phyloP scores from a whole-genome alignment of 2,113 vertebrate genomes.

The Dermatemys mawii region DNA sequence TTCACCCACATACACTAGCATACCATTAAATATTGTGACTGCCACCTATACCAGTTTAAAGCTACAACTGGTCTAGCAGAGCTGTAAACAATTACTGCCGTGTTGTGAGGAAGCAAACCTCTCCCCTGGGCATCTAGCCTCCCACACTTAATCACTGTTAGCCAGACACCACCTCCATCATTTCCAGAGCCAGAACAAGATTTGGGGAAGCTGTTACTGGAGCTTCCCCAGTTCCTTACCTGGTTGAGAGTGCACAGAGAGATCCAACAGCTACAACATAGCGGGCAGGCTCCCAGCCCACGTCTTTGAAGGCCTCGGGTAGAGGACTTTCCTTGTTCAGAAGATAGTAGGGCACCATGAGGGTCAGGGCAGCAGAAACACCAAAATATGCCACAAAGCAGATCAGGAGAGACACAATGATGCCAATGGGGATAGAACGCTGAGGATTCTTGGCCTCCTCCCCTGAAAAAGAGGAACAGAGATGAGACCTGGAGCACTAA shows the following conservation, averaged over 20 bases:
- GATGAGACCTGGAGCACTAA: no score
- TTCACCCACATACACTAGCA: neutral
- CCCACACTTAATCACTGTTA: neutral
- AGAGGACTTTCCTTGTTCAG: conserved; percentile 89
- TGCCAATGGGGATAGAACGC: conserved; percentile 92
- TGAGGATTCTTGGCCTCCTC: conserved; percentile 96
- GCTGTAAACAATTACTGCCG: neutral
- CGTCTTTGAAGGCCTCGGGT: conserved; percentile 88
- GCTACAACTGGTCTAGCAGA: neutral
- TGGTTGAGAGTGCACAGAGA: conserved; percentile 95
- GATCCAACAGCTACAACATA: conserved; percentile 93
- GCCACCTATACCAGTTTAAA: neutral
- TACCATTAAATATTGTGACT: neutral
- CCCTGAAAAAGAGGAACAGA: conserved; percentile 75
- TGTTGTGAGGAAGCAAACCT: neutral
- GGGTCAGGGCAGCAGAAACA: conserved; percentile 92
- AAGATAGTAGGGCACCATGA: conserved; percentile 96
- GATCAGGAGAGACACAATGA: conserved; percentile 92
- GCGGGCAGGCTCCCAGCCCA: conserved; percentile 89
- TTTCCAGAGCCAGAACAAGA: neutral
- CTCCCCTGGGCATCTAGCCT: no score
- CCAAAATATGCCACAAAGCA: conserved; percentile 96
- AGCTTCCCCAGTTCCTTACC: conserved; percentile 77
- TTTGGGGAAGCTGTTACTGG: neutral
- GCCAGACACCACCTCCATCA: neutral